phyloP scores from a whole-genome alignment of 2,113 vertebrate species.

The Dascyllus trimaculatus region DNA sequence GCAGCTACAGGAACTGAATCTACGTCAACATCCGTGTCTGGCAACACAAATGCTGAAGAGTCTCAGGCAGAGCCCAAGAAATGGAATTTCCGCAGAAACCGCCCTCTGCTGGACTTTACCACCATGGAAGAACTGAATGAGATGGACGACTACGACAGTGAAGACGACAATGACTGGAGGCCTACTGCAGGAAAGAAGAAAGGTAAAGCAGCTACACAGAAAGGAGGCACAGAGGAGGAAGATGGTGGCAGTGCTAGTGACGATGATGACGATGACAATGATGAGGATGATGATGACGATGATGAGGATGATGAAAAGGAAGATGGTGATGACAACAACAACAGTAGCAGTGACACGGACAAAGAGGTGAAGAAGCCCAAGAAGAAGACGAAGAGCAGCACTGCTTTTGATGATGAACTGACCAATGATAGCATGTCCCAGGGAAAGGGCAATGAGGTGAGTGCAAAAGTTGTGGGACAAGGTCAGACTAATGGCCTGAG shows the following conservation, averaged over 20 bases:
- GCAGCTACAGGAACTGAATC: constrained; percentile 18
- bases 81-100: constrained; percentile 97
- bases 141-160: constrained; percentile 99
- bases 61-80: constrained; percentile 93
- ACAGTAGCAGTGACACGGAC: constrained; percentile 90
- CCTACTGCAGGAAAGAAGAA: constrained; percentile 92
- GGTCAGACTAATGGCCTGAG: not conserved
- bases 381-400: constrained; percentile 88
- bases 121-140: constrained; percentile 97
- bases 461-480: not conserved
- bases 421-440: constrained; percentile 99
- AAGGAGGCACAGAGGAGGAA: constrained; percentile 89
- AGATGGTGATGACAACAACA: constrained; percentile 82
- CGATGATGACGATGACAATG: constrained; percentile 86
- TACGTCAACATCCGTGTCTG: constrained; percentile 12
- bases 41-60: constrained; percentile 81
- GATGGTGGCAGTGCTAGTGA: constrained; percentile 85
- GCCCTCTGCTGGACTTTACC: constrained; percentile 94
- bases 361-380: constrained; percentile 90
- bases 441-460: constrained; percentile 97
- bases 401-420: constrained; percentile 94
- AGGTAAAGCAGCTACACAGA: constrained; percentile 85
- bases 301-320: constrained; percentile 88
- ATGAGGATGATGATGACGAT: constrained; percentile 86
- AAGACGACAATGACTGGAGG: constrained; percentile 98